phyloP scores from a whole-genome alignment of 1,140 invertebrate species.

The Chelonus insularis region DNA sequence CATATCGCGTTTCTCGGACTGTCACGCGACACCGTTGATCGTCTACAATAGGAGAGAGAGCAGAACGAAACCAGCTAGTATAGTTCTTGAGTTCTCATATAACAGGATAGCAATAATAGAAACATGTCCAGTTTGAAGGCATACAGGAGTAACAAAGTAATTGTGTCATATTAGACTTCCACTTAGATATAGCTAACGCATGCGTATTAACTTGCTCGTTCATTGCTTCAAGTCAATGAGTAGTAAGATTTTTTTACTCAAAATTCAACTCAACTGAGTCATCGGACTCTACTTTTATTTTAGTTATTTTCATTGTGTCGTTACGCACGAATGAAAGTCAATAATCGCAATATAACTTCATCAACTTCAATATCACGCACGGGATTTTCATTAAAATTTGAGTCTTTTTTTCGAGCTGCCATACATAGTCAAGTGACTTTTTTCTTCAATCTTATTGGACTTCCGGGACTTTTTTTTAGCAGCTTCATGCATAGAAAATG shows the following conservation, averaged over 20 bases:
- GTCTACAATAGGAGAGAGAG: conserved; percentile 14
- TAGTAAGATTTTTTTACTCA: background rate
- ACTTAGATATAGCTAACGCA: background rate
- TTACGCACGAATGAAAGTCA: conserved; percentile 5
- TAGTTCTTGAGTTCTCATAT: conserved; percentile 11
- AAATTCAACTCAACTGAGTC: background rate
- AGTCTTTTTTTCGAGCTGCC: too few species aligned
- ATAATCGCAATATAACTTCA: background rate
- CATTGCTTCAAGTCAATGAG: conserved; percentile 2
- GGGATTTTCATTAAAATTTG: too few species aligned
- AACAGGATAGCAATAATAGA: background rate
- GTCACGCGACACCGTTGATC: conserved; percentile 20
- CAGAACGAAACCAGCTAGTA: background rate
- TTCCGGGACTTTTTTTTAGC: too few species aligned
- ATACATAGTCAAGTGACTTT: too few species aligned
- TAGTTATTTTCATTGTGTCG: background rate
- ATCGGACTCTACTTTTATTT: conserved; percentile 4
- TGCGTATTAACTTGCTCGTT: background rate
- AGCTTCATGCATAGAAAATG: too few species aligned
- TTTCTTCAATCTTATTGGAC: too few species aligned
- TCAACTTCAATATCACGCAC: background rate
- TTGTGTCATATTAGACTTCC: background rate
- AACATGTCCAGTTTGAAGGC: background rate
- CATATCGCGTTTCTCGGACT: conserved; percentile 18
- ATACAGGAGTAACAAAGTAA: background rate